Evolutionary conservation across 2,113 vertebrate genomes (phyloP).

Genomic region (Esox niger): DNA sequence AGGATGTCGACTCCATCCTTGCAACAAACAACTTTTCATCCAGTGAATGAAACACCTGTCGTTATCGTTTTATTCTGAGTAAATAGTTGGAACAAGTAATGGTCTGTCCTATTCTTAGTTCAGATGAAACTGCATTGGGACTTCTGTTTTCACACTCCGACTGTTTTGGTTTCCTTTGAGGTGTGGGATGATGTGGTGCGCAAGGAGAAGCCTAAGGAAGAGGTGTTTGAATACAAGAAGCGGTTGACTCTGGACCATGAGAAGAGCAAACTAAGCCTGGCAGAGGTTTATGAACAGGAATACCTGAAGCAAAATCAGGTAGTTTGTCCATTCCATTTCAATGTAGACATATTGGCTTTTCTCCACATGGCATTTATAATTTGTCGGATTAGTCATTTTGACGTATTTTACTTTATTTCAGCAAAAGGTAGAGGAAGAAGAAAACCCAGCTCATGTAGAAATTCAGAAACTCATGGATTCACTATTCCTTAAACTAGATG

Average conservation of each 20-base stretch:
- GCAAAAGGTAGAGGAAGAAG: conserved; percentile 85
- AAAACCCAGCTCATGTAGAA: conserved; percentile 88
- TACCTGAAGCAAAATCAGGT: conserved; percentile 92
- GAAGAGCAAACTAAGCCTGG: conserved; percentile 94
- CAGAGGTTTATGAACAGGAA: conserved; percentile 94
- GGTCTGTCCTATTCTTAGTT: too few species aligned
- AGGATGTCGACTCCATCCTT: too few species aligned
- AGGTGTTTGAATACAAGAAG: conserved; percentile 92
- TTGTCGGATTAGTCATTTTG: neutral
- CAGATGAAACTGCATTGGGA: neutral
- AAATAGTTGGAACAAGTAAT: neutral
- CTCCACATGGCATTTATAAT: neutral
- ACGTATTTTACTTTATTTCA: conserved; percentile 48
- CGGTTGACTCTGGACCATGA: conserved; percentile 90
- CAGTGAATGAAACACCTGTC: neutral
- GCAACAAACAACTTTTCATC: neutral
- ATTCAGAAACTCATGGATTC: conserved; percentile 93
- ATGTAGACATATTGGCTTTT: neutral
- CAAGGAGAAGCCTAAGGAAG: conserved; percentile 93
- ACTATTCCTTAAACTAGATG: conserved; percentile 91
- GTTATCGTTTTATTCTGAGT: neutral
- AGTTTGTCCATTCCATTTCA: conserved; percentile 5
- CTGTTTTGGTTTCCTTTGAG: conserved; percentile 57
- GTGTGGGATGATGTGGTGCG: conserved; percentile 94
- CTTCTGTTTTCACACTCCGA: neutral